phyloP scores from a whole-genome alignment of 2,888 invertebrate genomes.

The Psylliodes chrysocephalus region DNA sequence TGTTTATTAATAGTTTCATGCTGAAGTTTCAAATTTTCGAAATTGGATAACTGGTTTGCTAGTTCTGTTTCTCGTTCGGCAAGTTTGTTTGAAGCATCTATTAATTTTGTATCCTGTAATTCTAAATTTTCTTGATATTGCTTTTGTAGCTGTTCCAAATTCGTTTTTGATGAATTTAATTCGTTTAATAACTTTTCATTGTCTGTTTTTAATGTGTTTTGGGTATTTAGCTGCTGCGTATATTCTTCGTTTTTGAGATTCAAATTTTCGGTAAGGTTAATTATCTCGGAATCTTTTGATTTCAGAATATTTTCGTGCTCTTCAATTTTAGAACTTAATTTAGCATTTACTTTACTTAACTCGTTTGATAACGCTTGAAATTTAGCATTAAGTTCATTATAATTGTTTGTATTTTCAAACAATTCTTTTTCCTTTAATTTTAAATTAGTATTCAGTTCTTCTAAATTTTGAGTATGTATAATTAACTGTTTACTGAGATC shows the following conservation, averaged over 20 bases:
- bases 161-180: slow-evolving; percentile 13
- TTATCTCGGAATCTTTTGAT: slow-evolving; percentile 17
- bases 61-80: slow-evolving; percentile 23
- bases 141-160: slow-evolving; percentile 42
- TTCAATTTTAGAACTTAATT: slow-evolving; percentile 44
- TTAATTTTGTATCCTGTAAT: slow-evolving; percentile 37
- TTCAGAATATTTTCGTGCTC: slow-evolving; percentile 34
- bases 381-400: slow-evolving; percentile 49
- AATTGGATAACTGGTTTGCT: slow-evolving; percentile 2
- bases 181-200: slow-evolving; percentile 8
- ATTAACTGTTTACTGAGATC: slow-evolving; percentile 39
- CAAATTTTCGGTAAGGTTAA: slow-evolving; percentile 20
- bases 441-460: slow-evolving; percentile 59
- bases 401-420: slow-evolving; percentile 59
- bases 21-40: slow-evolving; percentile 49
- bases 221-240: neutral
- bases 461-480: slow-evolving; percentile 15
- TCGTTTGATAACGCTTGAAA: slow-evolving; percentile 45
- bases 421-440: slow-evolving; percentile 62
- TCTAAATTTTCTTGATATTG: slow-evolving; percentile 30
- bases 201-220: slow-evolving; percentile 5
- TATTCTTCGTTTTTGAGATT: slow-evolving; percentile 26
- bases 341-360: slow-evolving; percentile 48
- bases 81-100: slow-evolving; percentile 26
- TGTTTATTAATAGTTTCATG: slow-evolving; percentile 45